Evolutionary conservation across 2,888 invertebrate species (phyloP), one percentile per base, ranked within the genome.

Genomic region (Agrilus biguttatus): DNA sequence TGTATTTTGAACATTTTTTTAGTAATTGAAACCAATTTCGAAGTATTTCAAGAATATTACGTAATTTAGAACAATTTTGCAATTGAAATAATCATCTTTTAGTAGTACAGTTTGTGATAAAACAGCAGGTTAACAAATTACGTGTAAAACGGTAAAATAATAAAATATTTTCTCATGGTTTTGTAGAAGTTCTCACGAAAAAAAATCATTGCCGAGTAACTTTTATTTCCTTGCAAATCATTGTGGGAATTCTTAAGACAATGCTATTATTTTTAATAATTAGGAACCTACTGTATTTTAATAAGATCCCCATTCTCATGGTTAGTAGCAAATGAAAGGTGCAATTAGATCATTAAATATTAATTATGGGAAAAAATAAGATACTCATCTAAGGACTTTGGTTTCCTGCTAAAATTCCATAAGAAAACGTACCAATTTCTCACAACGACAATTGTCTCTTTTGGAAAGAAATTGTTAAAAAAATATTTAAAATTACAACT

Each of bases 231-330:
- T 51, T 46, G 47, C 47, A 51, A 48, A 51, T 56, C 54, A 60
- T 55, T 60, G 62, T 63, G 63, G 62, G 63, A 63, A 62, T 51
- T 53, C 45, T 55, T 45, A 50, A 53, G 56, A 63, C 62, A 65
- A 65, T 63, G 56, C 59, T 52, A 55, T 60, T 61, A 50, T 60
- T 63, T 59, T 62, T 60, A 62, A 63, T 65, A 65, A 65, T 63
- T 61, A 59, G 57, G 56, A 60, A 58, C 58, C 63, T 60, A 55
- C 58, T 62, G 63, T 60, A 62, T 64, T 63, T 63, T 64, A 64
- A 65, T 65, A 57, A 59, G 59, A 54, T 63, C 57, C 61, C 57
- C 60, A 57, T 67, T 67, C 65, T 59, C 66, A 66, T 55, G 55
- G 46, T 40, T 46, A 47, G 43, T 37, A 45, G 38, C 43, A 38